These are phyloP conservation scores for Agrypnia vestita DNA, from an alignment of 1,140 invertebrate species.

Conservation along the genomic window DNA sequence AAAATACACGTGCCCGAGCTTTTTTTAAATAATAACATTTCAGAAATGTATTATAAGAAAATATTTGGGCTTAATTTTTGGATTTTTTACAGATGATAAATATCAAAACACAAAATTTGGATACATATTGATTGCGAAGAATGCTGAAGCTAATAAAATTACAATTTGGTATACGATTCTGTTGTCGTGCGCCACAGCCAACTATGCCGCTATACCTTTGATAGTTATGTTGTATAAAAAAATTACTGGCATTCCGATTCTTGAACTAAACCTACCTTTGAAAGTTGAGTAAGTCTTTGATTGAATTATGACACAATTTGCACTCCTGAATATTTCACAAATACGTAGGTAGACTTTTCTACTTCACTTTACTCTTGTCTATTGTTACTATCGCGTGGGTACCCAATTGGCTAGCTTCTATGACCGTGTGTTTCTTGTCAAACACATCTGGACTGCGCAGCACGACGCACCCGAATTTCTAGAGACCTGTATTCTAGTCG, in stretches of 20 bases:
- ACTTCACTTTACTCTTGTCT: too few relatives aligned
- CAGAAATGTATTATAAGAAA: too few relatives aligned
- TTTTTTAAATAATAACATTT: too few relatives aligned
- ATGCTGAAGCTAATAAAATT: conserved; percentile 29
- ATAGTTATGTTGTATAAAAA: conserved; percentile 26
- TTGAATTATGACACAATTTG: background rate
- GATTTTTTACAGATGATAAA: conserved; percentile 20
- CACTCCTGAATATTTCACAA: too few relatives aligned
- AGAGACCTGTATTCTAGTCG: too few relatives aligned
- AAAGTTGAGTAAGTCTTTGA: conserved; percentile 38
- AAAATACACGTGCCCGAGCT: too few relatives aligned
- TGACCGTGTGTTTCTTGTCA: background rate
- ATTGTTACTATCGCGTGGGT: background rate
- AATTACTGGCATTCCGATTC: background rate
- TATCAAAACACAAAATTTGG: background rate
- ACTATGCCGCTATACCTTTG: conserved; percentile 13
- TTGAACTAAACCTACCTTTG: conserved; percentile 4
- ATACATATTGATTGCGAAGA: conserved; percentile 6
- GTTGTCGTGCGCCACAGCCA: conserved; percentile 1
- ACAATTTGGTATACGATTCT: background rate
- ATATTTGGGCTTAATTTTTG: too few relatives aligned
- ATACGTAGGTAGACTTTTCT: too few relatives aligned
- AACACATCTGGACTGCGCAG: background rate
- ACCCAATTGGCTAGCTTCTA: background rate
- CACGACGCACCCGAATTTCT: too few relatives aligned